These are phyloP conservation scores for Dendrolimus pini DNA, from an alignment of 2,888 invertebrate species.

Conservation along the genomic window DNA sequence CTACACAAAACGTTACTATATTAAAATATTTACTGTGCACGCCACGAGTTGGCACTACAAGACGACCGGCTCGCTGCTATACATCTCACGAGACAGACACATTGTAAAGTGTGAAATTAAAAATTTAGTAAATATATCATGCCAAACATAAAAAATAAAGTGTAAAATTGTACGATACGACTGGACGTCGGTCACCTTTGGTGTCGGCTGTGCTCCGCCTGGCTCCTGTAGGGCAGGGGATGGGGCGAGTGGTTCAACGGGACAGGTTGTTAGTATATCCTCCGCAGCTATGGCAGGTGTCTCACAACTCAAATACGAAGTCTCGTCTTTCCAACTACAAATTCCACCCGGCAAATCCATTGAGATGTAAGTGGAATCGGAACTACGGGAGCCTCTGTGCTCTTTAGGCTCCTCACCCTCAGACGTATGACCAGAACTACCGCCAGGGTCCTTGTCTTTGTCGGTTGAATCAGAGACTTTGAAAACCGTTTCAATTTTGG, in stretches of 20 bases:
- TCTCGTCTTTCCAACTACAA: constrained; percentile 88
- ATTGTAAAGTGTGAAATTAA: constrained; percentile 65
- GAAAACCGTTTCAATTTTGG: constrained; percentile 27
- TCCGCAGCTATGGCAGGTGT: constrained; percentile 55
- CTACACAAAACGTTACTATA: constrained; percentile 30
- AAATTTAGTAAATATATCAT: constrained; percentile 70
- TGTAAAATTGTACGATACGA: constrained; percentile 72
- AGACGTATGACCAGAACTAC: constrained; percentile 75
- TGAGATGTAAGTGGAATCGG: constrained; percentile 79
- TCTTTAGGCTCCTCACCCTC: constrained; percentile 51
- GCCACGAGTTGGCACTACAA: constrained; percentile 68
- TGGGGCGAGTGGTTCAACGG: constrained; percentile 58
- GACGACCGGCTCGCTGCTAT: constrained; percentile 62
- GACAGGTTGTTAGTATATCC: constrained; percentile 70
- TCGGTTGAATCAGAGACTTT: constrained; percentile 69
- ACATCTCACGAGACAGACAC: constrained; percentile 61
- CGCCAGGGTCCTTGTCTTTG: constrained; percentile 78
- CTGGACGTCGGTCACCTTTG: constrained; percentile 72
- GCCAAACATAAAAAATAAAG: constrained; percentile 71
- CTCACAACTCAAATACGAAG: constrained; percentile 83
- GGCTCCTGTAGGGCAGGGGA: constrained; percentile 64
- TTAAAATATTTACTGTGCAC: constrained; percentile 36
- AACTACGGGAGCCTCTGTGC: constrained; percentile 37
- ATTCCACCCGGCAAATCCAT: constrained; percentile 88
- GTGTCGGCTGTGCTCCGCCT: constrained; percentile 44